Evolutionary conservation across 2,113 vertebrate genomes (phyloP), one percentile per base, ranked within the genome.

Genomic region (Eonycteris spelaea): DNA sequence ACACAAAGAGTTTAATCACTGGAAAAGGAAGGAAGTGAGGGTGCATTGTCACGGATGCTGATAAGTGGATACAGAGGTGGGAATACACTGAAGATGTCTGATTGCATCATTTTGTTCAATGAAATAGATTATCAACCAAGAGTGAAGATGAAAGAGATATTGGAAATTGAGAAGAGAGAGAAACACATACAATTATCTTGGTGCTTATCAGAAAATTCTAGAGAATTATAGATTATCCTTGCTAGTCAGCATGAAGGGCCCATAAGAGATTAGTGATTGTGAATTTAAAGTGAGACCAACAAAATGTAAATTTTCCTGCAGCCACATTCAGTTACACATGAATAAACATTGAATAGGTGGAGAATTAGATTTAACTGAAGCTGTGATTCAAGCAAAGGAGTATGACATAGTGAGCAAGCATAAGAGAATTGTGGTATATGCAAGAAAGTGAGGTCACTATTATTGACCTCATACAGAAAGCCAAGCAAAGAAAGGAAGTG

Each of bases 381-480:
- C 38, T 59, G 84, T 51, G 15, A 79, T 38, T 61, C 59, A 79
- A 26, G 45, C 68, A 38, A 65, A 74, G n/a, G 45, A 45, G 30
- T 55, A 16, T 35, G 57, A 65, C 57, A 51, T 12, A 28, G 16
- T 30, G 57, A 67, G 45, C 53, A 28, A 0, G 19, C 4, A 35
- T 8, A 12, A 26, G 4, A 2, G 8, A 89, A 13, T 35, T 4
- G 6, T 40, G 33, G 18, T 8, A 0, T 55, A 13, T n/a, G 14
- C 22, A 84, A 13, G 13, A 48, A 57, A 57, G n/a, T 30, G 18
- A 40, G 40, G 68, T 67, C 26, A 33, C 2, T 4, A 21, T 57
- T 35, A 38, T 7, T 38, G 59, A 68, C 26, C 38, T 33, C 11
- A 0, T 18, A 57, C 30, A 67, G 10, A 59, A 82, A 75, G n/a